Evolutionary conservation across 2,797 vertebrate species (phyloP).

Genomic region (Molossus alvarezi): DNA sequence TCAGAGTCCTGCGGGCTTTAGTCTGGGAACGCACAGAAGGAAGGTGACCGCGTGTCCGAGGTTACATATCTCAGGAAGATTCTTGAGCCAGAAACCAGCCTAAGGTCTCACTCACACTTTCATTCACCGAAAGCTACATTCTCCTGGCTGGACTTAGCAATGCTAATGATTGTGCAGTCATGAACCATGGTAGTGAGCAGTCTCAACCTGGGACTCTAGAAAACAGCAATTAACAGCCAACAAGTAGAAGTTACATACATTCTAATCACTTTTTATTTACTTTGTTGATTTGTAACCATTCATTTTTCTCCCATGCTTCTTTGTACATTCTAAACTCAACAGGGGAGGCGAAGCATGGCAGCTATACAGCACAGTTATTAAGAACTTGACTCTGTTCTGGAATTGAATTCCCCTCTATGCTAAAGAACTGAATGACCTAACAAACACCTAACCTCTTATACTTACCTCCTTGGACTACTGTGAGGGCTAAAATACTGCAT

Average conservation of each 20-base stretch:
- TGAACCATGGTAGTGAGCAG: background rate
- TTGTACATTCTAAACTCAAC: background rate
- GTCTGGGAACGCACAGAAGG: background rate
- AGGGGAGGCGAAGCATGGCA: background rate
- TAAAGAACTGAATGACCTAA: background rate
- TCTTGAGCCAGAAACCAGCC: background rate
- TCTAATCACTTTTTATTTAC: conserved; percentile 38
- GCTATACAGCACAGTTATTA: background rate
- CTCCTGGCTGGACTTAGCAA: background rate
- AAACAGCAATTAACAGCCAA: conserved; percentile 37
- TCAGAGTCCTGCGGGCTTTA: background rate
- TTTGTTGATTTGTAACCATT: conserved; percentile 13
- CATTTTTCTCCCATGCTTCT: background rate
- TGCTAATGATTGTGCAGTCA: background rate
- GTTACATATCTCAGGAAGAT: background rate
- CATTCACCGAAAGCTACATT: background rate
- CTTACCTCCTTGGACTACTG: background rate
- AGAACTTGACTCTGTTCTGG: background rate
- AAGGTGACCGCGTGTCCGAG: background rate
- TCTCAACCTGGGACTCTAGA: background rate
- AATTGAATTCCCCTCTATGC: background rate
- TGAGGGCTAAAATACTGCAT: background rate
- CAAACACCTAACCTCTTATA: background rate
- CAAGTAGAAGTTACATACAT: background rate
- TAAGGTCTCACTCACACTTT: background rate